These are phyloP conservation scores for Leptinotarsa haldemani DNA, from an alignment of 2,888 invertebrate species.

Conservation along the genomic window DNA sequence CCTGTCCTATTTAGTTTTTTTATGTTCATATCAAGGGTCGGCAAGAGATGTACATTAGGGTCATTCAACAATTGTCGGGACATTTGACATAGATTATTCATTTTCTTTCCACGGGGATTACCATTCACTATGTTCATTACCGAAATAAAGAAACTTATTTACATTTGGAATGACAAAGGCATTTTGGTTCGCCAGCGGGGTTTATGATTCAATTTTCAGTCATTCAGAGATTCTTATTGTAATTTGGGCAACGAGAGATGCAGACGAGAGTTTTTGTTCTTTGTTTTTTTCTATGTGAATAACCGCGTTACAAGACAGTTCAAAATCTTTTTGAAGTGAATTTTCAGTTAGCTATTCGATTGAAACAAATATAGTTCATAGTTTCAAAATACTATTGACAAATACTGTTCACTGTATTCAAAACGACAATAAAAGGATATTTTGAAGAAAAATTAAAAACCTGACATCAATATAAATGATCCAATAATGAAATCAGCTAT, in stretches of 20 bases:
- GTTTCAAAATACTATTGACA: too few species aligned
- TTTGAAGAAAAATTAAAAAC: too few species aligned
- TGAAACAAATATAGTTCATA: too few species aligned
- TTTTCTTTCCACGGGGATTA: constrained; percentile 53
- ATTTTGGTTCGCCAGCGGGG: constrained; percentile 38
- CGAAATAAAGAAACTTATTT: constrained; percentile 47
- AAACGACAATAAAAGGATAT: too few species aligned
- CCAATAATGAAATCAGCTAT: too few species aligned
- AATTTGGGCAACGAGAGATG: constrained; percentile 7
- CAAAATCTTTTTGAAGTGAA: too few species aligned
- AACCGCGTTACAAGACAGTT: not conserved
- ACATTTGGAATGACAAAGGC: constrained; percentile 47
- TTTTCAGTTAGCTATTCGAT: too few species aligned
- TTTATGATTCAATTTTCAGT: constrained; percentile 37
- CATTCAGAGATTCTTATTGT: constrained; percentile 27
- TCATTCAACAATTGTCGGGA: constrained; percentile 36
- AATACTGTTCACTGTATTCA: too few species aligned
- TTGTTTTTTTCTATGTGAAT: constrained; percentile 2
- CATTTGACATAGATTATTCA: constrained; percentile 44
- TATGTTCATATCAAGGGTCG: constrained; percentile 33
- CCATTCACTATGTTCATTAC: constrained; percentile 48
- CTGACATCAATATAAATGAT: too few species aligned
- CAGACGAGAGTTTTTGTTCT: not conserved
- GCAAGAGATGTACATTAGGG: constrained; percentile 39
- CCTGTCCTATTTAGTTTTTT: constrained; percentile 58